These are phyloP conservation scores for Apocrypta bakeri DNA, from an alignment of 1,140 invertebrate genomes.

Conservation along the genomic window DNA sequence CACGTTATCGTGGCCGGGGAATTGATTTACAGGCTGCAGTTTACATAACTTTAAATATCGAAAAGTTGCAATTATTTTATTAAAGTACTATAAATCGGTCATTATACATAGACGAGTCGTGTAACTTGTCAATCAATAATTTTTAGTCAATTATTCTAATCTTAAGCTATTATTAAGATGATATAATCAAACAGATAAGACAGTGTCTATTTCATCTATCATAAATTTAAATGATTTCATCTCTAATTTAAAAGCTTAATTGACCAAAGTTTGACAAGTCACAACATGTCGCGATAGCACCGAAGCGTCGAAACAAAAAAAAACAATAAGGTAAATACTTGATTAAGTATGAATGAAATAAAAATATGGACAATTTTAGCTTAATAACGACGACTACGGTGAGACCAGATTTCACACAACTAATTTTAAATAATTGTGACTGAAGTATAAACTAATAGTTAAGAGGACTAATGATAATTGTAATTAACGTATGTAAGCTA, in stretches of 20 bases:
- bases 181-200: too few species aligned
- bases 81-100: conserved; percentile 46
- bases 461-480: conserved; percentile 44
- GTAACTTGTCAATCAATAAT: conserved; percentile 15
- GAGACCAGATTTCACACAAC: conserved; percentile 54
- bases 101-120: conserved; percentile 35
- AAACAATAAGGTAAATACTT: conserved; percentile 24
- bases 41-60: conserved; percentile 27
- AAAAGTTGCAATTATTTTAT: conserved; percentile 29
- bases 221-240: not conserved
- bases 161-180: too few species aligned
- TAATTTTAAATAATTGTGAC: conserved; percentile 52
- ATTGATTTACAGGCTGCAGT: conserved; percentile 40
- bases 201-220: not conserved
- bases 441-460: conserved; percentile 47
- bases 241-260: conserved; percentile 21
- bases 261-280: conserved; percentile 30
- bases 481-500: conserved; percentile 49
- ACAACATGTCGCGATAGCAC: conserved; percentile 43
- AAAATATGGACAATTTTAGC: conserved; percentile 47
- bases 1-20: conserved; percentile 50
- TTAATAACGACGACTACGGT: conserved; percentile 49
- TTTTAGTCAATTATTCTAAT: conserved; percentile 17
- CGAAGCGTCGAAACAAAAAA: conserved; percentile 46
- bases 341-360: conserved; percentile 37